Conservation (phyloP, 2,888 invertebrate genomes). For the Automeris io region DNA sequence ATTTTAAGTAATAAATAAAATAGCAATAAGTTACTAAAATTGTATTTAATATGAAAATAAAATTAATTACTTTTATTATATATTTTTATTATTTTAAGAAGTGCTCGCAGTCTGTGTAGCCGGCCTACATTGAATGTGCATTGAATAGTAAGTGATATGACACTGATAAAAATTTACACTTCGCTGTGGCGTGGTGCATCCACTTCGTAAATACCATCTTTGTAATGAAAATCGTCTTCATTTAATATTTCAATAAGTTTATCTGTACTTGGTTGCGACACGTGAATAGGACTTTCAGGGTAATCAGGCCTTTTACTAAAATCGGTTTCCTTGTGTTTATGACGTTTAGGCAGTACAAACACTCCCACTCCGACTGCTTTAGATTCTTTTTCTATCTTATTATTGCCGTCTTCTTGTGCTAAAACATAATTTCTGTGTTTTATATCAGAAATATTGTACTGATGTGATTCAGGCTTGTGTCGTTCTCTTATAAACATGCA, state of each 20-base stretch:
- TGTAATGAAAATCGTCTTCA: conserved; percentile 35
- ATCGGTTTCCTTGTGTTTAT: conserved; percentile 42
- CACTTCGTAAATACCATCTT: conserved; percentile 50
- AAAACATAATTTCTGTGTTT: conserved; percentile 38
- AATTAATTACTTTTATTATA: neutral
- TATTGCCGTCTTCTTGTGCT: conserved; percentile 31
- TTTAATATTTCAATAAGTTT: conserved; percentile 50
- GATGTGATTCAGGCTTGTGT: conserved; percentile 50
- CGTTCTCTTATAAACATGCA: conserved; percentile 64
- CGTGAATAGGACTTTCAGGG: conserved; percentile 49
- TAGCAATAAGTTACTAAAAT: neutral
- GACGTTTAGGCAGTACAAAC: conserved; percentile 52
- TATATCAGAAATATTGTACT: conserved; percentile 52
- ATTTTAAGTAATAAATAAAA: neutral
- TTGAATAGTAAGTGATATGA: conserved; percentile 4
- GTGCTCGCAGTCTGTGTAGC: conserved; percentile 2
- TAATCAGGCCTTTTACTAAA: conserved; percentile 59
- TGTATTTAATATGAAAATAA: conserved; percentile 6
- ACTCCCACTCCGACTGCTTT: conserved; percentile 48
- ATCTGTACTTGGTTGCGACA: conserved; percentile 40
- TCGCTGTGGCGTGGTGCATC: conserved; percentile 46
- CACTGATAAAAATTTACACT: conserved; percentile 29
- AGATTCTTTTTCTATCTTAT: conserved; percentile 19
- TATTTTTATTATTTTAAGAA: conserved; percentile 3
- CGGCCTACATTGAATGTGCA: conserved; percentile 6